Conservation (phyloP, 2,888 invertebrate species). For the Sphaerophoria taeniata region DNA sequence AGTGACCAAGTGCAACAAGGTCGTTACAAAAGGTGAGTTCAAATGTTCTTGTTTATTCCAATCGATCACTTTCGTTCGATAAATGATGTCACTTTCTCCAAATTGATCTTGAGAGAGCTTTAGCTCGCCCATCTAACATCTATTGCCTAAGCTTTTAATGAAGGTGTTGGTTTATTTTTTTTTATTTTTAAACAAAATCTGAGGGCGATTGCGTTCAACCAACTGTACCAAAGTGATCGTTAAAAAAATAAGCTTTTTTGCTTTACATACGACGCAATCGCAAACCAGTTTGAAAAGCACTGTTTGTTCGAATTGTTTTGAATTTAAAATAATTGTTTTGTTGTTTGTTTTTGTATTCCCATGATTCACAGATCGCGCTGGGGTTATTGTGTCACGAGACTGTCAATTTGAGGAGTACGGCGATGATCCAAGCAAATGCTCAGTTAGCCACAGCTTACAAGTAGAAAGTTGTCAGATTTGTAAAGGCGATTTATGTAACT, state of each 20-base stretch:
- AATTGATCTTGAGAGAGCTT: slow-evolving; percentile 5
- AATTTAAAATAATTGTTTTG: slow-evolving; percentile 15
- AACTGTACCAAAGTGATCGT: not conserved
- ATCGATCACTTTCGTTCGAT: not conserved
- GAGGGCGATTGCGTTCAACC: slow-evolving; percentile 28
- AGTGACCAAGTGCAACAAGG: slow-evolving; percentile 81
- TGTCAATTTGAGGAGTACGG: slow-evolving; percentile 80
- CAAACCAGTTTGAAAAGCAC: slow-evolving; percentile 42
- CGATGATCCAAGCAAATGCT: slow-evolving; percentile 79
- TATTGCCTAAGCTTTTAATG: not conserved
- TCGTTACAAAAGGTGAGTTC: slow-evolving; percentile 77
- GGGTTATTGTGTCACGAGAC: slow-evolving; percentile 80
- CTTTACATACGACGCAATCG: slow-evolving; percentile 38
- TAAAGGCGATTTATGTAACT: slow-evolving; percentile 87
- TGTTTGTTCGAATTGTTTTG: slow-evolving; percentile 4
- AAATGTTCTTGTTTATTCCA: not conserved
- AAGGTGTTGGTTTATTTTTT: slow-evolving; percentile 11
- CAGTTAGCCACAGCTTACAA: slow-evolving; percentile 79
- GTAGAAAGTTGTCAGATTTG: slow-evolving; percentile 86
- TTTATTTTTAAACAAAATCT: not conserved
- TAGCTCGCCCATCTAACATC: not conserved
- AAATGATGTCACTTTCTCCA: slow-evolving; percentile 61
- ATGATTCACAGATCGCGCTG: slow-evolving; percentile 78
- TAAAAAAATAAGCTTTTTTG: not conserved
- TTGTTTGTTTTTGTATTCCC: not conserved